Evolutionary conservation across 2,888 invertebrate genomes (phyloP), one percentile per base, ranked within the genome.

Genomic region (Nymphalis c-album): DNA sequence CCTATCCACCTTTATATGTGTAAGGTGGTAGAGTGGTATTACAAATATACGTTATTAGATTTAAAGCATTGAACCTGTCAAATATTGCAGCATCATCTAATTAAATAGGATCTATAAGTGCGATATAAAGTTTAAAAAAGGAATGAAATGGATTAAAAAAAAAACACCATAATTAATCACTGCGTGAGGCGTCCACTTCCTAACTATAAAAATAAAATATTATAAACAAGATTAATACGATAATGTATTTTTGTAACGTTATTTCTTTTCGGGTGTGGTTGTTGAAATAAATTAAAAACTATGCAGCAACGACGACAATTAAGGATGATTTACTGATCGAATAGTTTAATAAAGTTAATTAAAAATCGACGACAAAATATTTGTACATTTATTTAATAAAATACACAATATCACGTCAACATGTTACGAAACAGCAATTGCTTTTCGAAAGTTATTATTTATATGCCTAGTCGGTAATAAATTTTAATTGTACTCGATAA

Each of bases 101-200:
- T 86, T 86, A 86, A 80, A 83, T 73, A 72, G 68, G 71, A 75
- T 74, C 67, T 71, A 68, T 76, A 74, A 76, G 69, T 73, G 72
- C 77, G 75, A 77, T 75, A 77, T 76, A 74, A 78, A 69, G 78
- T 77, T 67, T 78, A 62, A 76, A 74, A 73, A 74, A 75, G 64
- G 68, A 76, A 79, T 78, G 80, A 83, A 82, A 79, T 78, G 81
- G 78, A 78, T 78, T 74, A 65, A 66, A 78, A 78, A 79, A 83
- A 40, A 81, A 78, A 77, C 75, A 60, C 71, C 71, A 76, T 80
- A 86, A 88, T 89, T 86, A 87, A 89, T 88, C 87, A 88, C 47
- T 77, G 74, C 74, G 75, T 76, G 75, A 78, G 80, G 76, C 80
- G 77, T 78, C 78, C 80, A 79, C 81, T 85, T 82, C 84, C 81